Evolutionary conservation across 2,797 vertebrate species (phyloP), one percentile per base, ranked within the genome.

Genomic region (Bradypodion ventrale): DNA sequence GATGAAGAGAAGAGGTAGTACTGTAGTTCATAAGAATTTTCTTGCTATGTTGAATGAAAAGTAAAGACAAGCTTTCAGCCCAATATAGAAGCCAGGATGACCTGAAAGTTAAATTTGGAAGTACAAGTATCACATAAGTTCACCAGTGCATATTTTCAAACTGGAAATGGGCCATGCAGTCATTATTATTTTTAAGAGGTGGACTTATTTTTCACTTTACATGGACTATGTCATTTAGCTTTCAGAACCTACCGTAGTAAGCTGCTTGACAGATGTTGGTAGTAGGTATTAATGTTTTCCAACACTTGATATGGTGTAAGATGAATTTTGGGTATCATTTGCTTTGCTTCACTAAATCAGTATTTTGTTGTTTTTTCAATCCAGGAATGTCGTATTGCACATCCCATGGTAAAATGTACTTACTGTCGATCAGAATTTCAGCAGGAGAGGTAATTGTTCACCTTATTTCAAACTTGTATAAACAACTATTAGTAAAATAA

Each of bases 351-450:
- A n/a, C 2, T 49, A 32, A 83, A 73, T 37, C 37, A 78, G 21
- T 76, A 80, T 59, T 83, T 69, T 89, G 29, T 42, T 21, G n/a
- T 92, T 86, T 90, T 92, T 93, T 93, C 75, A 75, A 88, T 83
- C 40, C 77, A 99, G 98, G 98, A 99, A 93, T 99, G 98, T 90
- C 98, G 98, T 88, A 99, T 99, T 84, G 98, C 98, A 1, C 98
- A 99, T 92, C 98, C 98, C 46, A 98, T 99, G 82, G 98, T 99
- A 84, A 99, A 99, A 93, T 99, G 98, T 93, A 99, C 98, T 27
- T 99, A 96, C 94, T 99, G 98, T 96, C 96, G 98, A 88, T 99
- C 98, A 63, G 98, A 99, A 92, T 99, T 99, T 93, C 98, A 99
- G 90, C 98, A 99, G 93, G 98, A 99, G 94, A 99, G 98, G 98